Evolutionary conservation across 2,113 vertebrate species (phyloP).

Genomic region (Poeciliopsis occidentalis): DNA sequence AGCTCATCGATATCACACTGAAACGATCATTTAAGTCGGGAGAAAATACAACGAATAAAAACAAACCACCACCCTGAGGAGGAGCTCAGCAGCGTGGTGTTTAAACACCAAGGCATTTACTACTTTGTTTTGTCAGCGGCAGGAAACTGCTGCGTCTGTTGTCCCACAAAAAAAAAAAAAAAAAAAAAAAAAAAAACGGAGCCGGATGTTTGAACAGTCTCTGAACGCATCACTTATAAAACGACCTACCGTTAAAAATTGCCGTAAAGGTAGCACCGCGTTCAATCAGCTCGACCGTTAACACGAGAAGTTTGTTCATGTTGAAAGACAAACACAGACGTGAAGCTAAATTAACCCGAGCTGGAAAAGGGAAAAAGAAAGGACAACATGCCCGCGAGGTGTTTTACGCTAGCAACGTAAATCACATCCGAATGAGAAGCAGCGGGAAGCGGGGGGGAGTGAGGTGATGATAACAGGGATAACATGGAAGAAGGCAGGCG

Average conservation of each 20-base stretch:
- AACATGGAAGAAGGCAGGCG: slow-evolving; percentile 53
- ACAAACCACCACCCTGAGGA: not conserved
- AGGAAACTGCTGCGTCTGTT: not conserved
- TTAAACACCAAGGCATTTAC: not conserved
- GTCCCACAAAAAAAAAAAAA: slow-evolving; percentile 2
- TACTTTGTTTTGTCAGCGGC: not conserved
- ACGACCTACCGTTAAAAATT: not conserved
- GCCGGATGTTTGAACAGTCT: slow-evolving; percentile 26
- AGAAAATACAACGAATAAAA: not conserved
- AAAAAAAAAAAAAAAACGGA: not conserved
- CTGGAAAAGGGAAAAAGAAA: not conserved
- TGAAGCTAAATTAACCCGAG: not conserved
- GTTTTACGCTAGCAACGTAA: not conserved
- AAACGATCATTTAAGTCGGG: not conserved
- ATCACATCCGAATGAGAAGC: not conserved
- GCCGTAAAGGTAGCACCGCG: slow-evolving; percentile 18
- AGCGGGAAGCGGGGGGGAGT: slow-evolving; percentile 20
- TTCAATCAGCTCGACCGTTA: not conserved
- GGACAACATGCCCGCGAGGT: too few species aligned
- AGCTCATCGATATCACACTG: not conserved
- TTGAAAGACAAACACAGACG: not conserved
- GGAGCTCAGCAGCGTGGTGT: not conserved
- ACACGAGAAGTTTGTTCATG: not conserved
- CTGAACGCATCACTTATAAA: slow-evolving; percentile 6
- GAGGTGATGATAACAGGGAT: slow-evolving; percentile 57